Base-by-base conservation (phyloP, 2,888 invertebrate genomes). In the Drosophila prostipennis region DNA sequence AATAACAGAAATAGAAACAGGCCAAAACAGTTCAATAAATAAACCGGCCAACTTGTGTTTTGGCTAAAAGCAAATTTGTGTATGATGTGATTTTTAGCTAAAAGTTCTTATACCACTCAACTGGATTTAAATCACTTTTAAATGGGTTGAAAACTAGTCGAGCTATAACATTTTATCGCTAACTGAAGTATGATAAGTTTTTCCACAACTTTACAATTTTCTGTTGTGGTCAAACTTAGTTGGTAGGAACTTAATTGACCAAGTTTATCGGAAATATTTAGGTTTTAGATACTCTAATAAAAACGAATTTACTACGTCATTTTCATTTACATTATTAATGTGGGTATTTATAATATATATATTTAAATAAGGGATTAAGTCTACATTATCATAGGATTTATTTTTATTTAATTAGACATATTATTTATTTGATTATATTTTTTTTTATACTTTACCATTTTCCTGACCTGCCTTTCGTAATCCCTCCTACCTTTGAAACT, bases 51-150 rank as follows among this genome's bases (percentile, higher is more conserved):
- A 29, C 40, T 42, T 26, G 46, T 63, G 63, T 63, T 46, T 11
- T 48, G 39, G 26, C 61, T 63, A 48, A 63, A 63, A 63, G 61
- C 61, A 40, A 63, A 60, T 37, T 60, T 63, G 49, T 63, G 63
- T 29, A 29, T 10, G 6, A 40, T 19, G 16, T 2, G 3, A 10
- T n/a, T 36, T 61, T 34, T 6, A 2, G 56, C 16, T 26, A 48
- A 63, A 26, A 40, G n/a, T 61, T 60, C n/a, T 11, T 6, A 14
- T 11, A 19, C n/a, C 11, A 6, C 23, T 52, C 6, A 6, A n/a
- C 19, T 52, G 40, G 13, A 29, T 52, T 52, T 14, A 7, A 26
- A 14, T 14, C 29, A 8, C 13, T 16, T 36, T 58, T 34, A 11
- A 54, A 16, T 40, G 13, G 5, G 10, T 7, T 14, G 6, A 19